Conservation (phyloP, 1,140 invertebrate genomes). For the Glossosoma conforme region DNA sequence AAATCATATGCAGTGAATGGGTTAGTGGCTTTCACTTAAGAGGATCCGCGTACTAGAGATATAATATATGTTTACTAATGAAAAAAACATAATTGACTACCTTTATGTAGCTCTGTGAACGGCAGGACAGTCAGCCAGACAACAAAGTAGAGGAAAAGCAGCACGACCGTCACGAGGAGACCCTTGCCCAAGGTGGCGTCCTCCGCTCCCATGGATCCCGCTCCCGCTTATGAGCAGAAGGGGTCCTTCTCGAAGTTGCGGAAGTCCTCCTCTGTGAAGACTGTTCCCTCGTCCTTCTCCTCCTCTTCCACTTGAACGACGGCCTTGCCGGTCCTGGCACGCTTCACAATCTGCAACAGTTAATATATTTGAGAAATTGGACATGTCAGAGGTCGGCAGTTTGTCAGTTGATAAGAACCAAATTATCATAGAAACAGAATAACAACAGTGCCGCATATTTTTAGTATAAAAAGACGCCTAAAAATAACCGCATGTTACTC, state of each 20-base stretch:
- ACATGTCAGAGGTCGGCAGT: no score
- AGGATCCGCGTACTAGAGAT: no score
- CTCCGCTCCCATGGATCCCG: constrained; percentile 21
- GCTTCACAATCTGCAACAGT: constrained; percentile 47
- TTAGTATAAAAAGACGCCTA: no score
- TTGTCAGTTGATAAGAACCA: constrained; percentile 1
- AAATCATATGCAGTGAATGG: not conserved
- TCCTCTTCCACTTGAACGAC: constrained; percentile 38
- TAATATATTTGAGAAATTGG: no score
- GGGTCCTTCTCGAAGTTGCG: constrained; percentile 49
- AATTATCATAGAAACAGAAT: no score
- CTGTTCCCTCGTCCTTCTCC: constrained; percentile 45
- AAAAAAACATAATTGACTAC: constrained; percentile 32
- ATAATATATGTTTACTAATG: constrained; percentile 3
- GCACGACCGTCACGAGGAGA: constrained; percentile 50
- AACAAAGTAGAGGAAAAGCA: constrained; percentile 58
- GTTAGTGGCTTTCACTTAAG: constrained; percentile 15
- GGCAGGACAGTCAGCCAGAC: constrained; percentile 65
- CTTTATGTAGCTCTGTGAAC: constrained; percentile 56
- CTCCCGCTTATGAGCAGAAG: constrained; percentile 40
- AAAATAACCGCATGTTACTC: no score
- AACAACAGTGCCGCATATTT: no score
- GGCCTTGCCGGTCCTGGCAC: constrained; percentile 48
- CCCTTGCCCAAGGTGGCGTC: constrained; percentile 51
- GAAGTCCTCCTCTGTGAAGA: constrained; percentile 53